Percentiles rank a stretch among this genome's conserved stretches.
Evolutionary conservation across 2,888 invertebrate genomes (phyloP).

Genomic region (Eupithecia vulgata): DNA sequence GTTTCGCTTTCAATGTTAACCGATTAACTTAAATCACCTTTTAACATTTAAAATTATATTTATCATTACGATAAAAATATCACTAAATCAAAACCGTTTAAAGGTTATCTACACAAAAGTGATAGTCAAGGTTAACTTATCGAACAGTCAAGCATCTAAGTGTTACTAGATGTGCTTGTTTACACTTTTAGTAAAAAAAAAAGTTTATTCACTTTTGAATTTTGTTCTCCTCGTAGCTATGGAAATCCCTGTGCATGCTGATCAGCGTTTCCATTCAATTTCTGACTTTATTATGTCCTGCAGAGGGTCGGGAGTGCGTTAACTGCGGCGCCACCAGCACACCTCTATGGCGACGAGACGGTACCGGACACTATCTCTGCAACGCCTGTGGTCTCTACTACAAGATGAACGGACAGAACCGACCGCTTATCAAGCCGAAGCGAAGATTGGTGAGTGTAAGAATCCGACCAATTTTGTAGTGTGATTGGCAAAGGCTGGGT

Average conservation of each 20-base stretch:
- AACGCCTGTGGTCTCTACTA: slow-evolving; percentile 99
- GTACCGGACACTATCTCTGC: slow-evolving; percentile 98
- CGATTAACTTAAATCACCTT: slow-evolving; percentile 35
- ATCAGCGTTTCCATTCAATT: slow-evolving; percentile 9
- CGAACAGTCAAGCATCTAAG: slow-evolving; percentile 7
- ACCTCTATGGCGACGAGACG: slow-evolving; percentile 98
- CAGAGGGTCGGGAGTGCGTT: slow-evolving; percentile 98
- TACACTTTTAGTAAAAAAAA: not conserved
- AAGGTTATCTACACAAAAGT: slow-evolving; percentile 10
- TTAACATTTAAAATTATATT: slow-evolving; percentile 17
- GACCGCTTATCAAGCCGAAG: slow-evolving; percentile 99
- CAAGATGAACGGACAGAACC: slow-evolving; percentile 99
- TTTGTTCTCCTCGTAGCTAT: slow-evolving; percentile 3
- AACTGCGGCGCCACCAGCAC: slow-evolving; percentile 99
- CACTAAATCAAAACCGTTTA: slow-evolving; percentile 6
- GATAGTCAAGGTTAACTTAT: slow-evolving; percentile 9
- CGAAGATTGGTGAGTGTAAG: slow-evolving; percentile 98
- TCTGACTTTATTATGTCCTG: slow-evolving; percentile 51
- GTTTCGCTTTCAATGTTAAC: slow-evolving; percentile 43
- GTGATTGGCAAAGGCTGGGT: not conserved
- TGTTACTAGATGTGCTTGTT: not conserved
- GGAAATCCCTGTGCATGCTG: slow-evolving; percentile 12
- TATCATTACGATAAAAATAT: not conserved
- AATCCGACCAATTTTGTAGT: slow-evolving; percentile 79
- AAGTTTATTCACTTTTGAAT: not conserved